Conservation (phyloP, 2,113 vertebrate genomes). For the Pterocles gutturalis region DNA sequence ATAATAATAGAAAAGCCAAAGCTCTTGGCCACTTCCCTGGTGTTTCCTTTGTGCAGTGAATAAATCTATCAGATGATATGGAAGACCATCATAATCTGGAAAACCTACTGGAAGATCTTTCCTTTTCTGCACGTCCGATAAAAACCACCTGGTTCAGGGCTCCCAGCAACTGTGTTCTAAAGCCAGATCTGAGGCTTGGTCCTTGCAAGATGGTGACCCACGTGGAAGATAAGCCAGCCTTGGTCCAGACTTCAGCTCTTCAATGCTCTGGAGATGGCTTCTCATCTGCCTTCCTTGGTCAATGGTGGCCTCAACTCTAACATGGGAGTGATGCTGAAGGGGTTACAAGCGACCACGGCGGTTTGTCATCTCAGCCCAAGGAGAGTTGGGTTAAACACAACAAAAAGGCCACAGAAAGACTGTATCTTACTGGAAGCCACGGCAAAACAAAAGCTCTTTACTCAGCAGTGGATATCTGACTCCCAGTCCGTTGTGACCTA, state of each 20-base stretch:
- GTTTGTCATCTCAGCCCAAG: neutral
- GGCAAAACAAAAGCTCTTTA: neutral
- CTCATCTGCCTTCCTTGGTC: neutral
- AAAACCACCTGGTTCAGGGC: neutral
- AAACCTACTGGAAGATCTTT: neutral
- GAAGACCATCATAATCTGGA: neutral
- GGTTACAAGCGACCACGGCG: neutral
- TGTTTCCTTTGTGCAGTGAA: neutral
- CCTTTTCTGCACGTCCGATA: too few species aligned
- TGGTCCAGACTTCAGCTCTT: neutral
- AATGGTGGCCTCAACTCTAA: neutral
- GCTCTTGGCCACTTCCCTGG: neutral
- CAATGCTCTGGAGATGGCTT: neutral
- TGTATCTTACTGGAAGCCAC: fast-evolving
- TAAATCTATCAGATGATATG: fast-evolving
- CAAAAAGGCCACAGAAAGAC: neutral
- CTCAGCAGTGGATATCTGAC: neutral
- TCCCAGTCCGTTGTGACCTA: neutral
- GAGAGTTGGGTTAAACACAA: neutral
- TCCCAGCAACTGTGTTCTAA: neutral
- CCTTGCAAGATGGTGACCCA: neutral
- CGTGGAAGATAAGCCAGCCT: neutral
- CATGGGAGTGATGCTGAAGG: neutral
- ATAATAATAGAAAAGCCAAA: neutral
- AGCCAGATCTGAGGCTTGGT: neutral